Base-by-base conservation (phyloP, 2,113 vertebrate genomes). In the Tor tambroides region DNA sequence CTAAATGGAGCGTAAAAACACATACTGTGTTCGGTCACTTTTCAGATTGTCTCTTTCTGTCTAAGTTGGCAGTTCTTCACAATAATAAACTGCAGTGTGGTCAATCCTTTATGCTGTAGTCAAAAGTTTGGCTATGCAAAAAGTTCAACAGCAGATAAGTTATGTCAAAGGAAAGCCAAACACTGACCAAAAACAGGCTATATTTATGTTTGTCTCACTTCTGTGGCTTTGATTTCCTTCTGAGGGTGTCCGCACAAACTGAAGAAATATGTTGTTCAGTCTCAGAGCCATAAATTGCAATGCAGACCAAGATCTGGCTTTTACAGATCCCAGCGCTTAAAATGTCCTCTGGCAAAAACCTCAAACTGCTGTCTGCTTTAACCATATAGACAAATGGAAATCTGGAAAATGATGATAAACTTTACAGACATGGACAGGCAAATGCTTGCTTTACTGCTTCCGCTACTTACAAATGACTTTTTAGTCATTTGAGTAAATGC, bases 181-280 rank as follows among this genome's bases (percentile, higher is more conserved):
- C 38, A 75, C 38, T 43, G 38, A 46, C 71, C 71, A n/a, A 41
- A 74, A 26, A 46, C 38, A 14, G 8, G 35, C 32, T 72, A 72
- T 72, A n/a, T 75, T 75, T 74, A 23, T 21, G 71, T 43, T 74
- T 46, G 38, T 43, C 72, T 75, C 38, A 75, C 38, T 43, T 79
- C 51, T 78, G 75, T 46, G 15, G 41, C 26, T 46, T 46, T 79
- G 49, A 51, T 32, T 56, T 79, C 46, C 17, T 6, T 51, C 49
- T 32, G 17, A 79, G 49, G 28, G 28, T 23, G 28, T 79, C 76
- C 32, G 12, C 21, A 23, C 32, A 61, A 38, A 38, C 77, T 59
- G 38, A 72, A 38, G 9, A 71, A 71, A 71, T 9, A 71, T 71
- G 7, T 38, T 23, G 69, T 5, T 2, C 67, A 71, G 8, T 21